phyloP scores from a whole-genome alignment of 2,888 invertebrate genomes.

The Nomada hirtipes region DNA sequence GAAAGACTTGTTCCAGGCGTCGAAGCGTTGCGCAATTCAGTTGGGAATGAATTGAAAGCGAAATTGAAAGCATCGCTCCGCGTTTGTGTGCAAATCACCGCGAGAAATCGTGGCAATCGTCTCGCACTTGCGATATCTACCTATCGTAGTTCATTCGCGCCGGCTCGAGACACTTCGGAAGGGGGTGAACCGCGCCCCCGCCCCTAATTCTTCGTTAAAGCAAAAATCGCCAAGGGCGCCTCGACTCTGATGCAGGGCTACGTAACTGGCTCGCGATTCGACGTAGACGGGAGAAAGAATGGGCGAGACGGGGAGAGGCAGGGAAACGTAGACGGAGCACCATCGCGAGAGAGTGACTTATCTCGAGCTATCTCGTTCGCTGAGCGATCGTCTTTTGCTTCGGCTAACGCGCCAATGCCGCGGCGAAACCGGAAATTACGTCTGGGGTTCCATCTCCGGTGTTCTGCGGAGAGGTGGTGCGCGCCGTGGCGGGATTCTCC shows the following conservation, averaged over 20 bases:
- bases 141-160: neutral
- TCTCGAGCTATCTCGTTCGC: slow-evolving; percentile 72
- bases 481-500: slow-evolving; percentile 72
- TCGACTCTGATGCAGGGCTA: neutral
- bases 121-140: slow-evolving; percentile 19
- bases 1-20: slow-evolving; percentile 17
- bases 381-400: slow-evolving; percentile 82
- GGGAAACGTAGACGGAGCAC: slow-evolving; percentile 37
- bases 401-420: slow-evolving; percentile 77
- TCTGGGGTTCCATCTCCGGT: slow-evolving; percentile 84
- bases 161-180: neutral
- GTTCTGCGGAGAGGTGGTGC: slow-evolving; percentile 79
- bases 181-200: neutral
- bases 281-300: neutral
- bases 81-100: slow-evolving; percentile 58
- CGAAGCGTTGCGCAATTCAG: slow-evolving; percentile 41
- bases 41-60: slow-evolving; percentile 52
- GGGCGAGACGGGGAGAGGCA: neutral
- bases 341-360: slow-evolving; percentile 66
- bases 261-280: neutral
- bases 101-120: slow-evolving; percentile 44
- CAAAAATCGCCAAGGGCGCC: slow-evolving; percentile 17
- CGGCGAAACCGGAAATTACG: slow-evolving; percentile 83
- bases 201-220: neutral
- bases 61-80: slow-evolving; percentile 35